Percentiles rank a stretch among this genome's conserved stretches.
Conservation (phyloP, 2,113 vertebrate species). For the Octodon degus region DNA sequence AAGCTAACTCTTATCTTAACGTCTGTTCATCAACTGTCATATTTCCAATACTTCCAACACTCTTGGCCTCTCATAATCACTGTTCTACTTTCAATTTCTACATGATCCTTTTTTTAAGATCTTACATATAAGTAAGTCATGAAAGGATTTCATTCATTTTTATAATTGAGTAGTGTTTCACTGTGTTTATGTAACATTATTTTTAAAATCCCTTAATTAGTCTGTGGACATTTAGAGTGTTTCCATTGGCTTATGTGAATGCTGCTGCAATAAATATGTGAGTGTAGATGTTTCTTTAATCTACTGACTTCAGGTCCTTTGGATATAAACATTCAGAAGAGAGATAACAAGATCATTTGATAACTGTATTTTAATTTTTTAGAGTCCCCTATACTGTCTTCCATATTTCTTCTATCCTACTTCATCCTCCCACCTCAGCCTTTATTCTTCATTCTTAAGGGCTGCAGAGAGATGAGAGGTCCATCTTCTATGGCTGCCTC, state of each 20-base stretch:
- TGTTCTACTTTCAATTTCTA: not conserved
- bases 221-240: not conserved
- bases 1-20: not conserved
- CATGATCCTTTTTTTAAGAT: not conserved
- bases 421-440: not conserved
- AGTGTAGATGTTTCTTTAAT: too few species aligned
- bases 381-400: not conserved
- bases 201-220: not conserved
- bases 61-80: not conserved
- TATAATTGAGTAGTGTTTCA: not conserved
- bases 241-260: not conserved
- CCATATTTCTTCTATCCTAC: not conserved
- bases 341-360: too few species aligned
- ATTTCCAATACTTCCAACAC: not conserved
- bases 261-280: not conserved
- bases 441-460: not conserved
- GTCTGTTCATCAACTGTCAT: not conserved
- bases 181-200: not conserved
- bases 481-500: not conserved
- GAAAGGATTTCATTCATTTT: not conserved
- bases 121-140: not conserved
- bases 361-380: too few species aligned
- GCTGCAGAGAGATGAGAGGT: not conserved
- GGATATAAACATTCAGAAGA: too few species aligned
- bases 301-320: too few species aligned